Evolutionary conservation across 2,888 invertebrate species (phyloP), one percentile per base, ranked within the genome.

Genomic region (Acleris sparsana): DNA sequence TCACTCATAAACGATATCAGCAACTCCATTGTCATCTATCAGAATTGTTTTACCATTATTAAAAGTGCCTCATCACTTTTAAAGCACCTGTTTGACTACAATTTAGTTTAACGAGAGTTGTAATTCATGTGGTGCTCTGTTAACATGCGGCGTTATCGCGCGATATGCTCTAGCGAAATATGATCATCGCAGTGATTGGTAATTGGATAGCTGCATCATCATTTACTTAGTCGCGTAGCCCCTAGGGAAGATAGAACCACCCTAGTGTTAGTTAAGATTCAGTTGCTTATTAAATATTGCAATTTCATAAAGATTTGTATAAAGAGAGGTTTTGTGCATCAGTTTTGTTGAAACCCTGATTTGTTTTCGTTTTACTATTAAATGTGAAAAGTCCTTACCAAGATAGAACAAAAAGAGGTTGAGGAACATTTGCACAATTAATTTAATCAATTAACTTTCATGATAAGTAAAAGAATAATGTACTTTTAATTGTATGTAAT

Each of bases 1-100:
- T 60, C 46, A 55, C 60, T 48, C 51, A 60, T 65, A 65, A 65
- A 60, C 44, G 60, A 64, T 60, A 61, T 55, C 49, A 56, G 49
- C 22, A 43, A 51, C 65, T 60, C 49, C 20, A 56, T 65, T 51
- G 20, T 53, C 49, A 16, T 53, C 17, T n/a, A 53, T 51, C 39
- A 55, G n/a, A 33, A 46, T 52, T 20, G 53, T 58, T 53, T 59
- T 25, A 25, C n/a, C 39, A 3, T 22, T 53, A 49, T 55, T 39
- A 53, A 48, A 25, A 43, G 1, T 25, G 1, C 1, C 46, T 46
- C 16, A 6, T 46, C 1, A 16, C n/a, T n/a, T 46, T 7, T 46
- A 16, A 17, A n/a, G 2, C 39, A 33, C 33, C 33, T 39, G 13
- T 39, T 13, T 39, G 9, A 39, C 13, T 39, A 4, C 0, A 39